phyloP scores from a whole-genome alignment of 2,888 invertebrate genomes.

The Ommatoiulus sabulosus region DNA sequence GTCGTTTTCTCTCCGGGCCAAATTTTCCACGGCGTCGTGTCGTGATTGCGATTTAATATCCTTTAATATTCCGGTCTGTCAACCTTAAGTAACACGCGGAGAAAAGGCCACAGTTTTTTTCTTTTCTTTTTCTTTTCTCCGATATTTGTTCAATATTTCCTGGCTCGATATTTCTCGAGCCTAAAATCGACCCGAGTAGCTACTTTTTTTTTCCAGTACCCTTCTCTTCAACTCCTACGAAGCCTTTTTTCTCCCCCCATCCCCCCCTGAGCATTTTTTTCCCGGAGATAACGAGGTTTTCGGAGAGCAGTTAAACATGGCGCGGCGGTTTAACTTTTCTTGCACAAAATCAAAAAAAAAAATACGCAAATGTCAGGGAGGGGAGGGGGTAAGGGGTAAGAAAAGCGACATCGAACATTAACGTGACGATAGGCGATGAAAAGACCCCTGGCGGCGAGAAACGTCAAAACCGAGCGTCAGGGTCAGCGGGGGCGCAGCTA shows the following conservation, averaged over 20 bases:
- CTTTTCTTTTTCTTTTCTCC: neutral
- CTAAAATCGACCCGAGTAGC: neutral
- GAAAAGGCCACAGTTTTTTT: neutral
- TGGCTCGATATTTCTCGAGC: neutral
- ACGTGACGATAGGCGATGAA: neutral
- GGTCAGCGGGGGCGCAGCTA: neutral
- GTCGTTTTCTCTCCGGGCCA: neutral
- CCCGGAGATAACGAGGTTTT: neutral
- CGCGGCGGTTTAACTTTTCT: neutral
- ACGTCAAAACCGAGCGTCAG: neutral
- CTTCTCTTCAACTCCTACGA: neutral
- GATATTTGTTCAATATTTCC: conserved; percentile 21
- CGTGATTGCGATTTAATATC: conserved; percentile 41
- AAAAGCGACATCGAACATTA: no score
- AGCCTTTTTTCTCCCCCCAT: neutral
- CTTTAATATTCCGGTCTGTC: conserved; percentile 47
- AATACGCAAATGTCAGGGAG: no score
- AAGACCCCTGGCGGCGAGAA: neutral
- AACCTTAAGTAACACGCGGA: conserved; percentile 35
- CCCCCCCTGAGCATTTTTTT: neutral
- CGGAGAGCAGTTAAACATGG: neutral
- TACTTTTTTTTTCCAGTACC: neutral
- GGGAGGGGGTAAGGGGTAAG: no score
- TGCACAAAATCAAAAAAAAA: neutral
- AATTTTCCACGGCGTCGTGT: neutral